Evolutionary conservation across 2,797 vertebrate species (phyloP).

Genomic region (Streptopelia turtur): DNA sequence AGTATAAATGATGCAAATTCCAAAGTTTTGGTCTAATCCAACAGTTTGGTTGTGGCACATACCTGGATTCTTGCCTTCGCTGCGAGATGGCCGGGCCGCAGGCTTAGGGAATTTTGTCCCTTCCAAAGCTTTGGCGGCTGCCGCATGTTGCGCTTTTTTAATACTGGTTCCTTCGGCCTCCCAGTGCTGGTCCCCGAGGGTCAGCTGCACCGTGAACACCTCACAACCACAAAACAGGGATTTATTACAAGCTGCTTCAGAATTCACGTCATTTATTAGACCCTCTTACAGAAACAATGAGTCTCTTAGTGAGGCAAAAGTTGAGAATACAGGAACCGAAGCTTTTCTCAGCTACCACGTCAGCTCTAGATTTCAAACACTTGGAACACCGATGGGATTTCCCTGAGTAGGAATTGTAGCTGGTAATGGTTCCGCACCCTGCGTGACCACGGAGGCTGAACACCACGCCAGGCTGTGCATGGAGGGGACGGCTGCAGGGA

Average conservation of each 20-base stretch:
- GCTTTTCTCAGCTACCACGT: background rate
- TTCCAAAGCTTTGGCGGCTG: constrained; percentile 89
- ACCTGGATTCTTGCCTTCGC: constrained; percentile 91
- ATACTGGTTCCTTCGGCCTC: constrained; percentile 95
- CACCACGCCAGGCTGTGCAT: background rate
- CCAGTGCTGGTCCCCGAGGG: constrained; percentile 93
- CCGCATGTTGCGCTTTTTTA: constrained; percentile 95
- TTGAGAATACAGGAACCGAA: background rate
- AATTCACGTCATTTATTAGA: background rate
- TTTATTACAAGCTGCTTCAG: background rate
- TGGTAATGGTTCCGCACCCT: background rate
- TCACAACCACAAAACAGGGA: constrained; percentile 56
- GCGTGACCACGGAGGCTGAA: background rate
- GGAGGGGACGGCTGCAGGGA: background rate
- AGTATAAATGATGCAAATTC: background rate
- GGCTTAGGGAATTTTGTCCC: constrained; percentile 92
- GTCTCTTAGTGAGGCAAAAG: background rate
- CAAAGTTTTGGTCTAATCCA: background rate
- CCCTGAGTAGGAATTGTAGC: background rate
- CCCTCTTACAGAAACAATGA: background rate
- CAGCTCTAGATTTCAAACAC: background rate
- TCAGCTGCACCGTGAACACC: constrained; percentile 93
- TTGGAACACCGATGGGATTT: background rate
- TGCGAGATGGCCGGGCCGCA: constrained; percentile 84
- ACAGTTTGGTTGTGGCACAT: background rate